Conservation (phyloP, 2,797 vertebrate genomes). For the Perodicticus potto region DNA sequence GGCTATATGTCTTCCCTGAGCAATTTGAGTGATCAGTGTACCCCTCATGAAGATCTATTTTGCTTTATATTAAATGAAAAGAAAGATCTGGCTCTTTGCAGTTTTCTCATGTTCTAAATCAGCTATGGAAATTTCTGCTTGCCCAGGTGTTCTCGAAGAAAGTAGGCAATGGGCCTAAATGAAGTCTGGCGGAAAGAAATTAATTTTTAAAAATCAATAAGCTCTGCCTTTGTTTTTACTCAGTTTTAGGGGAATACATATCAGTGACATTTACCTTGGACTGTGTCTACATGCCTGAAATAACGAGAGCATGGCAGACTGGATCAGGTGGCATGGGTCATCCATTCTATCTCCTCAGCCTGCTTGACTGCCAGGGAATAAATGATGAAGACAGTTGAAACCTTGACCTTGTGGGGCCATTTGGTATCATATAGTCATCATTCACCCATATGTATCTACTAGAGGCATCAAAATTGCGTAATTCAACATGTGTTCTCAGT, state of each 20-base stretch:
- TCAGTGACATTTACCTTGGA: constrained; percentile 82
- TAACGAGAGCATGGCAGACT: constrained; percentile 67
- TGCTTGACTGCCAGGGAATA: background rate
- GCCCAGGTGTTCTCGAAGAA: constrained; percentile 77
- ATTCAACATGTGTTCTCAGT: background rate
- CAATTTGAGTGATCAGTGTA: background rate
- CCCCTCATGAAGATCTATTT: background rate
- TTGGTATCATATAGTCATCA: background rate
- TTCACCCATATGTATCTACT: background rate
- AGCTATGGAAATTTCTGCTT: constrained; percentile 78
- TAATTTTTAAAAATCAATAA: constrained; percentile 84
- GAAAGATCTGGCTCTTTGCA: constrained; percentile 31
- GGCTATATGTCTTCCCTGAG: background rate
- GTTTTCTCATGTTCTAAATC: constrained; percentile 60
- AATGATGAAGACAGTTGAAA: constrained; percentile 53
- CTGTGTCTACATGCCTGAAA: constrained; percentile 66
- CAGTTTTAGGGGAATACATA: constrained; percentile 75
- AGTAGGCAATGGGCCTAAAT: constrained; percentile 79
- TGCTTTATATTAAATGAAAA: constrained; percentile 11
- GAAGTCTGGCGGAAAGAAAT: constrained; percentile 83
- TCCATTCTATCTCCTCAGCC: constrained; percentile 21
- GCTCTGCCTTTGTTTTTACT: constrained; percentile 80
- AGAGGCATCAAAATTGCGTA: background rate
- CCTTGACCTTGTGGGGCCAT: background rate
- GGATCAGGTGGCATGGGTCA: constrained; percentile 39